Conservation (phyloP, 2,113 vertebrate species). For the Camarhynchus parvulus region DNA sequence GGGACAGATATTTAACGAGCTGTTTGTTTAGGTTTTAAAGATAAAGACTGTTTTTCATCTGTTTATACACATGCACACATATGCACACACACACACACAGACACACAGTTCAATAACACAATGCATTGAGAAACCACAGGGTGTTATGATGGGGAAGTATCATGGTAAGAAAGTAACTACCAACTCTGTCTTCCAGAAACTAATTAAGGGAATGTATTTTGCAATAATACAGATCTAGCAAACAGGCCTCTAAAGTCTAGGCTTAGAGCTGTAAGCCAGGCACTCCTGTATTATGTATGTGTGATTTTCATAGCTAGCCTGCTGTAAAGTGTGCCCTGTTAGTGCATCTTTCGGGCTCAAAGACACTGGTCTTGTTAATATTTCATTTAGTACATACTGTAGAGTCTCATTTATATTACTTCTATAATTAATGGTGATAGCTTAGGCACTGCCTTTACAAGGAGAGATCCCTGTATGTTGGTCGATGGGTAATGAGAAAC, state of each 20-base stretch:
- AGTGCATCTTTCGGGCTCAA: constrained; percentile 75
- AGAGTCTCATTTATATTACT: constrained; percentile 86
- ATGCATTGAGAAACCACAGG: constrained; percentile 2
- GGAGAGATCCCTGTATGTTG: constrained; percentile 80
- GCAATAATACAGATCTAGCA: constrained; percentile 67
- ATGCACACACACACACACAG: background rate
- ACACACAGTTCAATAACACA: background rate
- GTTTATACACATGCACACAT: background rate
- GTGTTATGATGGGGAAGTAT: constrained; percentile 38
- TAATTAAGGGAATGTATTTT: constrained; percentile 67
- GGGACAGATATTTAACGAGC: background rate
- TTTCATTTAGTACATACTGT: constrained; percentile 83
- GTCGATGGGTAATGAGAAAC: constrained; percentile 85
- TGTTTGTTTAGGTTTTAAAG: constrained; percentile 32
- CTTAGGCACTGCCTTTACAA: constrained; percentile 82
- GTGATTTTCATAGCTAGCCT: constrained; percentile 67
- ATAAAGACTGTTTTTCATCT: background rate
- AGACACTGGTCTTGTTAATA: constrained; percentile 80
- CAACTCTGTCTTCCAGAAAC: constrained; percentile 62
- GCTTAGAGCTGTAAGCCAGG: constrained; percentile 38
- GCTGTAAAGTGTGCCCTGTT: constrained; percentile 67
- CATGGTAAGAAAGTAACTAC: constrained; percentile 44
- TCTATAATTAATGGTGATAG: constrained; percentile 88
- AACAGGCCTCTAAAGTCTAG: constrained; percentile 49
- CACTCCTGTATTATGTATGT: constrained; percentile 52